Base-by-base conservation (phyloP, 2,888 invertebrate species). In the Entomobrya multifasciata region DNA sequence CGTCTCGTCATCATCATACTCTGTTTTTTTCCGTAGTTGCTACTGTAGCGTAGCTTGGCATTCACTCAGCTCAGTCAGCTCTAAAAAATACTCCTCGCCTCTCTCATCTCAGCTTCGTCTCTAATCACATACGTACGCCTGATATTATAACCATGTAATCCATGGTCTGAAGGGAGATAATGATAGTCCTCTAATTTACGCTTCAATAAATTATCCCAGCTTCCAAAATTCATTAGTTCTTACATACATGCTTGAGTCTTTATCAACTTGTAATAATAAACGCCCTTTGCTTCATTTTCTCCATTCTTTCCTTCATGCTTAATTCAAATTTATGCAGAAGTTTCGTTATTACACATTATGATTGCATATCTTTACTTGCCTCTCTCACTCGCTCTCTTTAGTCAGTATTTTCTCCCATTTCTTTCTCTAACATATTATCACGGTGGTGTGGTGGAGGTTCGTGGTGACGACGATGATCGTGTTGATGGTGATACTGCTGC, bases 171-270 rank as follows among this genome's bases (percentile, higher is more conserved):
- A 86, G 80, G 86, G 81, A 86, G 86, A 86, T 86, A 86, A 86
- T 86, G 86, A 86, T 86, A 86, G 86, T 86, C 86, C 86, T 86
- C 86, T 86, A 86, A 86, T 86, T 86, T 86, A 86, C 86, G 86
- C 86, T 86, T 86, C 86, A 86, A 86, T 86, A 86, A 86, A 86
- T 86, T 86, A 86, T 86, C 86, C 76, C 76, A 86, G 86, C 86
- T 86, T 86, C 81, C 76, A 86, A 86, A 86, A 86, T 86, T 86
- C 86, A 86, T 86, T 86, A 86, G 80, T 81, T 86, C 52, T 60
- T 81, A 81, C 81, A 86, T 86, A 65, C 80, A 86, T 81, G 81
- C 86, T 86, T 86, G 78, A 86, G 47, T 86, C 86, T 86, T 86
- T 81, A 86, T 86, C 86, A 86, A 86, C 86, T 74, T 67, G 86